A percentile compares a stretch with the other conserved stretches of the same genome.
Conservation (phyloP, 2,113 vertebrate genomes). For the Tricholaema leucomelas region DNA sequence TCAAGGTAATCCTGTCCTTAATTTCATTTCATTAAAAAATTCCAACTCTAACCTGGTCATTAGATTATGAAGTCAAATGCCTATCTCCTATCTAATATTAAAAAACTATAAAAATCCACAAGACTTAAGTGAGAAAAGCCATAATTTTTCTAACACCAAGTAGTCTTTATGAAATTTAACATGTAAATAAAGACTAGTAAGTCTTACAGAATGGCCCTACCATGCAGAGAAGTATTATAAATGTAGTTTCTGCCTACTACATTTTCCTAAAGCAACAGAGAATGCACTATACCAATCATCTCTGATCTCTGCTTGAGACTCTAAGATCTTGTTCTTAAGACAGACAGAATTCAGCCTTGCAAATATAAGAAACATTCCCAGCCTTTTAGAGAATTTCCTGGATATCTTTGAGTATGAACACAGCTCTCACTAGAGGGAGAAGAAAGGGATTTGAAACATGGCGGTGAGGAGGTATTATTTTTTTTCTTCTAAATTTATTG, state of each 20-base stretch:
- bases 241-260: not conserved
- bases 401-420: not conserved
- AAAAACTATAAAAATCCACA: not conserved
- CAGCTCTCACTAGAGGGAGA: not conserved
- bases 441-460: not conserved
- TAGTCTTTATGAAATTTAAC: not conserved
- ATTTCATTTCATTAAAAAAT: not conserved
- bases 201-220: not conserved
- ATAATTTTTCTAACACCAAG: not conserved
- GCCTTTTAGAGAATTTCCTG: not conserved
- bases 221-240: not conserved
- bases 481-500: not conserved
- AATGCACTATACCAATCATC: not conserved
- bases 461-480: not conserved
- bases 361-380: not conserved
- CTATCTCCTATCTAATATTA: not conserved
- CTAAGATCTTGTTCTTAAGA: not conserved
- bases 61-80: not conserved
- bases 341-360: not conserved
- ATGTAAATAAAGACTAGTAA: not conserved
- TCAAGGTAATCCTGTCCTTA: not conserved
- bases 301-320: not conserved
- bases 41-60: not conserved
- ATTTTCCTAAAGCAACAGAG: not conserved
- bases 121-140: not conserved